A percentile compares a stretch with the other conserved stretches of the same genome.
Conservation (phyloP, 92 coral and sea anemone species). For the Zoanthus sansibaricus region DNA sequence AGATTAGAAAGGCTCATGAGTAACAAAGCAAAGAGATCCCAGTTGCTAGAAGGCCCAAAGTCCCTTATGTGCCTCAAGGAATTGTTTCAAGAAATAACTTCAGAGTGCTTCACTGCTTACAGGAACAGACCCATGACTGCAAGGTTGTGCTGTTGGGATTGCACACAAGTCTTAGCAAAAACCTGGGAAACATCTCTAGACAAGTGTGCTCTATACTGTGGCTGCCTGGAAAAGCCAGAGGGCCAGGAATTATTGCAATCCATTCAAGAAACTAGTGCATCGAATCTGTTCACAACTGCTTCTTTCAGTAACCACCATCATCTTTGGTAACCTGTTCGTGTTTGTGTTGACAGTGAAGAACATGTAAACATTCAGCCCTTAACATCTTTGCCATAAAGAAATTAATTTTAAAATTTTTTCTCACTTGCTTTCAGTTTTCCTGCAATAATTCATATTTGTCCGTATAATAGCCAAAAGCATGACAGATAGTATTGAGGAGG, state of each 20-base stretch:
- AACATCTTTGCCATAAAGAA: no score
- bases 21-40: no score
- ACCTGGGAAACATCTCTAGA: background rate
- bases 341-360: no score
- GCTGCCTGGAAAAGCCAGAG: conserved; percentile 6
- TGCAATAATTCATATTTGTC: no score
- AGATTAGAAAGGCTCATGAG: no score
- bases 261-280: conserved; percentile 11
- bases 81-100: conserved; percentile 1
- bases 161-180: conserved; percentile 29
- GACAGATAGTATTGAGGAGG: conserved; percentile 59
- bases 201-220: background rate
- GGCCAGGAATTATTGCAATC: conserved; percentile 9
- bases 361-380: no score
- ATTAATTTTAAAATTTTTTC: no score
- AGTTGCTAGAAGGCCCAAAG: no score
- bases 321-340: no score
- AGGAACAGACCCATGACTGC: background rate
- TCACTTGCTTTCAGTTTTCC: no score
- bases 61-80: background rate
- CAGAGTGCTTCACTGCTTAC: conserved; percentile 3
- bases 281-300: background rate
- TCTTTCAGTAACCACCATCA: no score
- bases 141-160: background rate
- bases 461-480: conserved; percentile 49